A percentile compares a stretch with the other conserved stretches of the same genome.
phyloP scores from a whole-genome alignment of 1,140 invertebrate species.

The Calephelis nemesis region DNA sequence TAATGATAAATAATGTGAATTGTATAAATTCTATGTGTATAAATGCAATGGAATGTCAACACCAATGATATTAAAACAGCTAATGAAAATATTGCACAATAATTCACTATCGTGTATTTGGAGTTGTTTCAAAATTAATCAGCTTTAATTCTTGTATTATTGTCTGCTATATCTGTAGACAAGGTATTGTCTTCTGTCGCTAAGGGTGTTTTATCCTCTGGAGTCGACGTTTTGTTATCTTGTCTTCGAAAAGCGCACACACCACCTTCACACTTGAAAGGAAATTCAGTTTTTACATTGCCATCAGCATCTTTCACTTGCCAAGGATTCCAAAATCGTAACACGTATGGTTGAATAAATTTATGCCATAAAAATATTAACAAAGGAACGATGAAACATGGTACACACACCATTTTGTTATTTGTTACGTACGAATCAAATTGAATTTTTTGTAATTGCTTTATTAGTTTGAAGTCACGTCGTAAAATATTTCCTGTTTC shows the following conservation, averaged over 20 bases:
- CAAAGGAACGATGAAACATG: constrained; percentile 88
- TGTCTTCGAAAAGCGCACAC: constrained; percentile 60
- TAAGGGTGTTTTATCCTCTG: not conserved
- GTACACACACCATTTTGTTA: constrained; percentile 86
- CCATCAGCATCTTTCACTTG: constrained; percentile 80
- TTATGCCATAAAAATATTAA: constrained; percentile 88
- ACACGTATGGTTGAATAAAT: constrained; percentile 86
- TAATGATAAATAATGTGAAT: not conserved
- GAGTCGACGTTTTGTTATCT: constrained; percentile 32
- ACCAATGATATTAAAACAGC: constrained; percentile 3
- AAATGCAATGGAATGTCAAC: constrained; percentile 19
- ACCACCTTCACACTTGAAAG: constrained; percentile 80
- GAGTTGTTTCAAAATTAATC: constrained; percentile 6
- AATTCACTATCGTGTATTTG: not conserved
- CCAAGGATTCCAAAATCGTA: constrained; percentile 89
- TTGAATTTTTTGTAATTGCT: too few relatives aligned
- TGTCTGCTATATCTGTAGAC: not conserved
- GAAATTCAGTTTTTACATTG: constrained; percentile 79
- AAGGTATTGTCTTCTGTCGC: constrained; percentile 19
- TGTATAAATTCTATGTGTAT: not conserved
- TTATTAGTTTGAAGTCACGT: too few relatives aligned
- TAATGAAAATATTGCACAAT: constrained; percentile 15
- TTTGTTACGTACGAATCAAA: too few relatives aligned
- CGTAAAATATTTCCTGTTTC: too few relatives aligned
- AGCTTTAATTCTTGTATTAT: constrained; percentile 17